phyloP scores from a whole-genome alignment of 2,113 vertebrate genomes.

The Ifrita kowaldi region DNA sequence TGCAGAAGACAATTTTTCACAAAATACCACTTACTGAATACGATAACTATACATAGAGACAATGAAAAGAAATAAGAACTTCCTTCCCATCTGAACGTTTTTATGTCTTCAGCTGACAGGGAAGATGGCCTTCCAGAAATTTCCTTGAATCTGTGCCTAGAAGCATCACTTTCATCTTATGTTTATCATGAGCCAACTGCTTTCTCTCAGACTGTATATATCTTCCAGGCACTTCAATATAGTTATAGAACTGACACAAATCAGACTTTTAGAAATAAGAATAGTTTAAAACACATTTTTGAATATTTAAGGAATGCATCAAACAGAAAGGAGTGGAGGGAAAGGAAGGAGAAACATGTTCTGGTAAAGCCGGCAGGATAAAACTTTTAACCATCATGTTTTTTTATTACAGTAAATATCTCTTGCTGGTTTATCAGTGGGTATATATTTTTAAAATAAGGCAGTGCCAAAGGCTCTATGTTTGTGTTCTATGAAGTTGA shows the following conservation, averaged over 20 bases:
- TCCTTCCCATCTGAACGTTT: not conserved
- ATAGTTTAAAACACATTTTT: not conserved
- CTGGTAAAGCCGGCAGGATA: not conserved
- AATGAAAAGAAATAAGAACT: not conserved
- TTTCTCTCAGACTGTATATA: conserved; percentile 12
- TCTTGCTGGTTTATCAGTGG: not conserved
- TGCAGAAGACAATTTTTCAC: not conserved
- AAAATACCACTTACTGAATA: not conserved
- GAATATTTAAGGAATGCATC: not conserved
- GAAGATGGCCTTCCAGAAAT: conserved; percentile 18
- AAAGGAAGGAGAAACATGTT: not conserved
- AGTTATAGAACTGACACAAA: conserved; percentile 17
- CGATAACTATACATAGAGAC: not conserved
- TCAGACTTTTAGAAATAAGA: conserved; percentile 7
- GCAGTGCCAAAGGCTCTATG: not conserved
- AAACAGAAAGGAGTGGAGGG: not conserved
- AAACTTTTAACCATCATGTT: not conserved
- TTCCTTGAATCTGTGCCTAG: conserved; percentile 32
- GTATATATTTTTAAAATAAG: conserved; percentile 30
- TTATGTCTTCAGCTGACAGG: not conserved
- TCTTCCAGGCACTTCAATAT: conserved; percentile 23
- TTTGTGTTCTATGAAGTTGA: conserved; percentile 20
- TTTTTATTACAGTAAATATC: not conserved
- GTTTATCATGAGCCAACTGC: not conserved
- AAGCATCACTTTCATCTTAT: conserved; percentile 42